Base-by-base conservation (phyloP, 2,888 invertebrate species). In the Dolichopus griseipennis region DNA sequence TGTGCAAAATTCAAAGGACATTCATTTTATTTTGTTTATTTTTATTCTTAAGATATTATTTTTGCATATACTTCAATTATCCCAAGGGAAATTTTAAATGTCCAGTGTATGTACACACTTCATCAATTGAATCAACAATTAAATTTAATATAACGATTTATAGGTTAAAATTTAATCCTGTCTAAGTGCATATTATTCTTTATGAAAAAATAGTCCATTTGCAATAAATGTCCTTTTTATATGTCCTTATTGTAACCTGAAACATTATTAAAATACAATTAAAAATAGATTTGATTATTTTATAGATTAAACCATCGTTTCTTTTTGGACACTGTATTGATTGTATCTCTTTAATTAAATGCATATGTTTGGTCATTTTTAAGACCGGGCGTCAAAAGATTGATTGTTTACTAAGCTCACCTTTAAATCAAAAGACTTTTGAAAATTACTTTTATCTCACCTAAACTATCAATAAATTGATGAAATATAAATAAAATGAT, bases 191-290 rank as follows among this genome's bases (percentile, higher is more conserved):
- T 37, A 10, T 10, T 37, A 37, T 7, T 37, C 37, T 10, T 37
- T 10, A 27, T 5, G 5, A 27, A 27, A 27, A 27, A 27, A 27
- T 27, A 27, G 27, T 4, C 2, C 2, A 27, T n/a, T n/a, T 27
- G 5, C 2, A 27, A 27, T 27, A 37, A 1, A 37, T 37, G 37
- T 37, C 37, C 37, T 37, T 37, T 37, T 37, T 37, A 5, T 37
- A 12, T 52, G 52, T 12, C 18, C 12, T 52, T 52, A 2, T 52
- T 52, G 52, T 52, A 52, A 52, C 52, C 9, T 52, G 52, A 52
- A 52, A 52, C 52, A 52, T 52, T 52, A 52, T 52, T 18, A 52
- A 52, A 52, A 52, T 52, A n/a, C 52, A 52, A 52, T 52, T 52
- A 52, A 52, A 52, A 41, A 41, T 5, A 27, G 27, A 27, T 2